phyloP scores from a whole-genome alignment of 2,797 vertebrate genomes.

The Dendrocincla tyrannina region DNA sequence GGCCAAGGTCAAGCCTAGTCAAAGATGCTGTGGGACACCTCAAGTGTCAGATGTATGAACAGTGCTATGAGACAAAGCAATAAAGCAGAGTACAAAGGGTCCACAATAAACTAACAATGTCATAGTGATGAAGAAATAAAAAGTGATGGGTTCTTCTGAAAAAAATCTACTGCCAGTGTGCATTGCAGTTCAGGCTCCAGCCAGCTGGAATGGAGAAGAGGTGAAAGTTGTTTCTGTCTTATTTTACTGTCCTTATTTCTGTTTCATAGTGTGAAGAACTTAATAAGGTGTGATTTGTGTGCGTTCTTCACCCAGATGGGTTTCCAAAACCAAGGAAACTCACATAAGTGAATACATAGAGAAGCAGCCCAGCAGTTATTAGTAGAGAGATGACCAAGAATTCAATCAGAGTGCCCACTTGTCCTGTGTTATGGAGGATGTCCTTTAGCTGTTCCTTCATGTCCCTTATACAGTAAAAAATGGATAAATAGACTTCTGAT shows the following conservation, averaged over 20 bases:
- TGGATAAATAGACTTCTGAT: background rate
- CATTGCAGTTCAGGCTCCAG: background rate
- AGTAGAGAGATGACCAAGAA: background rate
- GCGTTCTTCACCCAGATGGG: background rate
- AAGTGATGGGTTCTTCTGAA: background rate
- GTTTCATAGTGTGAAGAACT: background rate
- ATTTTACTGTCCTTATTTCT: background rate
- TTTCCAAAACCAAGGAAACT: background rate
- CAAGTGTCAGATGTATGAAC: background rate
- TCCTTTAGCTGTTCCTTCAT: background rate
- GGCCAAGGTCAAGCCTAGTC: slow-evolving; percentile 13
- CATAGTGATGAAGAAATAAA: background rate
- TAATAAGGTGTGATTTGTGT: background rate
- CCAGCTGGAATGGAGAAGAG: background rate
- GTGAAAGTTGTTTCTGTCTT: background rate
- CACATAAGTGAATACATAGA: background rate
- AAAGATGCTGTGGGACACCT: slow-evolving; percentile 3
- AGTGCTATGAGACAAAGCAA: background rate
- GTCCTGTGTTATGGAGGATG: background rate
- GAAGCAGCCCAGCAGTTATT: background rate
- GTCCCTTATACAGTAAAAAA: background rate
- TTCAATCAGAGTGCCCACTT: background rate
- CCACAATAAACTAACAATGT: background rate
- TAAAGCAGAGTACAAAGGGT: background rate
- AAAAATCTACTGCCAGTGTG: background rate